Percentiles rank a stretch among this genome's conserved stretches.
Evolutionary conservation across 2,113 vertebrate species (phyloP).

Genomic region (Dinomys branickii): DNA sequence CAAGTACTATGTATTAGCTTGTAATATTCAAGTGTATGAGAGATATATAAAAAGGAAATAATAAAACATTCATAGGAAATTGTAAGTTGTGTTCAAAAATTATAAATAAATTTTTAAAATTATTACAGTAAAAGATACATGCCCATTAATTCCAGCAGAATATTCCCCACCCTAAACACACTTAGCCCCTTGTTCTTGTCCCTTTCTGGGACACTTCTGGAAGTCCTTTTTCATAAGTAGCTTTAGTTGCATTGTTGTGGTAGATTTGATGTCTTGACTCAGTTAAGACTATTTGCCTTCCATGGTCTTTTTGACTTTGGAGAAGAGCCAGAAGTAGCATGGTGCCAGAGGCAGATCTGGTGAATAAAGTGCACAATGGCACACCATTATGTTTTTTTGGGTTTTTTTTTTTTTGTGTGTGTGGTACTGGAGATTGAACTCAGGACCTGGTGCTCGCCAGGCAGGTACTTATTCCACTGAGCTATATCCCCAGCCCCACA

Average conservation of each 20-base stretch:
- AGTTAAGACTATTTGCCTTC: neutral
- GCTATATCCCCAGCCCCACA: too few relatives aligned
- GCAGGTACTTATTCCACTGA: too few relatives aligned
- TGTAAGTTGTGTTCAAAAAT: neutral
- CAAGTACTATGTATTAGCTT: neutral
- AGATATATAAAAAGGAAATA: neutral
- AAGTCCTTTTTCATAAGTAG: neutral
- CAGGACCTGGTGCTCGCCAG: too few relatives aligned
- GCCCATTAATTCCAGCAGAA: neutral
- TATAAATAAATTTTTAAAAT: neutral
- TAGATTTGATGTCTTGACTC: too few relatives aligned
- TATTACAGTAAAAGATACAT: neutral
- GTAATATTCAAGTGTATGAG: neutral
- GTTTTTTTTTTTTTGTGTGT: too few relatives aligned
- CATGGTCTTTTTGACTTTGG: neutral
- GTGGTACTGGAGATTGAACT: too few relatives aligned
- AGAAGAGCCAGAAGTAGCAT: neutral
- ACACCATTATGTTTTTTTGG: neutral
- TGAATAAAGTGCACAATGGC: too few relatives aligned
- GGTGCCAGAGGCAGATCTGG: neutral
- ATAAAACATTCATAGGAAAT: neutral
- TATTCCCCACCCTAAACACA: neutral
- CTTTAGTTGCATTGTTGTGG: neutral
- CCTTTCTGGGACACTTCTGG: neutral
- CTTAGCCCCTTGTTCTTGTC: neutral